Base-by-base conservation (phyloP, 1,140 invertebrate species). In the Zaprionus davidi region DNA sequence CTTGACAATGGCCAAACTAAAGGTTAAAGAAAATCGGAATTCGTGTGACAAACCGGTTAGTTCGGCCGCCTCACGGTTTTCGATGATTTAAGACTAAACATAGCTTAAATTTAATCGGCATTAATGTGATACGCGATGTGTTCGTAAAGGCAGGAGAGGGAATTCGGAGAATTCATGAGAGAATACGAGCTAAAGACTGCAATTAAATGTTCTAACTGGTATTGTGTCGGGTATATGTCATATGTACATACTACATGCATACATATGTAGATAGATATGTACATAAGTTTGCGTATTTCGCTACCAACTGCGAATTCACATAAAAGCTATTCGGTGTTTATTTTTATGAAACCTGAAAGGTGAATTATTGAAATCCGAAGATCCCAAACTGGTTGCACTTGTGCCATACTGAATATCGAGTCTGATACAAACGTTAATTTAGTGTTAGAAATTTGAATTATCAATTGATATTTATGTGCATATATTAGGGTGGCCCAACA, bases 41-140 rank as follows among this genome's bases (percentile, higher is more conserved):
- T 58, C 28, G 60, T 75, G 81, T 72, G 75, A 75, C 28, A 58
- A 87, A 87, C 85, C 73, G 85, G 84, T 88, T 87, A 80, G 3
- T 11, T 46, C n/a, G 15, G 28, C 6, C 26, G 20, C 46, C 36
- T 28, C 60, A 70, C 63, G 55, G n/a, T 57, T 41, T 71, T 26
- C 38, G 28, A 63, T 70, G 53, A 71, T 71, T 71, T 65, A 71
- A 76, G 44, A 68, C 53, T 81, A 58, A 36, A 13, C 64, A 58
- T 22, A 81, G 69, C 68, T 76, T 71, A 64, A 79, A 90, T 71
- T 87, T 73, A 84, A 81, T 76, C 78, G 60, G 2, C 24, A 12
- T 7, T 51, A 51, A 51, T 51, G 46, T 24, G 46, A 51, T 46
- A 46, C 41, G 41, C n/a, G n/a, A 9, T n/a, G 41, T 17, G 41